phyloP scores from a whole-genome alignment of 2,888 invertebrate species.

The Dicroscelio sp. region DNA sequence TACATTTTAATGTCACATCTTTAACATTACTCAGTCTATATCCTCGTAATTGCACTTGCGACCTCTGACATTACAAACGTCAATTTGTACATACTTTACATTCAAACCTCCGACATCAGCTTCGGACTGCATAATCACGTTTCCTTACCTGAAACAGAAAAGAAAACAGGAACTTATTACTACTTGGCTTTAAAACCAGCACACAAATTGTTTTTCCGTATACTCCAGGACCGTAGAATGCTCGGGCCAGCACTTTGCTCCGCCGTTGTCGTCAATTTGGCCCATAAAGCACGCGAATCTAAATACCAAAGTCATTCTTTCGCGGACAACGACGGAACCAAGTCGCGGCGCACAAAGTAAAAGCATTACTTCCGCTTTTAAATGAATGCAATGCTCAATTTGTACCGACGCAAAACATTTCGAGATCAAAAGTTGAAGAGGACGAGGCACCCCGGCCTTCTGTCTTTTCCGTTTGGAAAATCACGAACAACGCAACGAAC shows the following conservation, averaged over 20 bases:
- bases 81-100: conserved; percentile 21
- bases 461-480: background rate
- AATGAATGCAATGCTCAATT: conserved; percentile 47
- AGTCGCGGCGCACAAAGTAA: background rate
- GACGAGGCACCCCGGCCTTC: too few species aligned
- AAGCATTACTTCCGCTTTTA: conserved; percentile 36
- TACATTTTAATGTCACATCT: too few species aligned
- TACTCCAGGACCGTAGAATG: background rate
- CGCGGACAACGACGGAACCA: background rate
- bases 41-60: too few species aligned
- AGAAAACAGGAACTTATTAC: background rate
- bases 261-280: conserved; percentile 24
- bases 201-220: background rate
- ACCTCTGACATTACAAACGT: too few species aligned
- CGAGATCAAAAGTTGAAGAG: background rate
- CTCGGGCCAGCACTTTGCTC: background rate
- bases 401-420: background rate
- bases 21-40: too few species aligned
- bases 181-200: background rate
- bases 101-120: background rate
- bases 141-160: conserved; percentile 47
- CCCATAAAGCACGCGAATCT: background rate
- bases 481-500: too few species aligned
- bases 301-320: conserved; percentile 4
- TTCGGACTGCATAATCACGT: background rate